These are phyloP conservation scores for Phrynocephalus forsythii DNA, from an alignment of 2,797 vertebrate species.

Conservation along the genomic window DNA sequence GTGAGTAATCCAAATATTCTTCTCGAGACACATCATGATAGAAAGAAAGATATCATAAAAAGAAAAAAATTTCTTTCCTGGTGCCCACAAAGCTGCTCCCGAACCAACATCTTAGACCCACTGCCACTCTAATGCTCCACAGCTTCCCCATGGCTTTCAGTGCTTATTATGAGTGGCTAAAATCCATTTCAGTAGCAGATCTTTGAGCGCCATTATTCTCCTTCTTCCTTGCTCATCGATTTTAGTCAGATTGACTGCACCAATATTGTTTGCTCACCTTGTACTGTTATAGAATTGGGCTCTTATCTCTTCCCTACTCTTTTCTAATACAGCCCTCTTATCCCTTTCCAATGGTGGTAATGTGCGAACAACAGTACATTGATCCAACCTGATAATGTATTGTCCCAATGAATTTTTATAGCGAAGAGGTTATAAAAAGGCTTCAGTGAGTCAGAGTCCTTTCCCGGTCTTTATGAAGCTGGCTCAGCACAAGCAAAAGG, in stretches of 20 bases:
- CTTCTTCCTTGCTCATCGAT: slow-evolving; percentile 25
- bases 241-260: slow-evolving; percentile 29
- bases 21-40: not conserved
- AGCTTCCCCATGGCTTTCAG: not conserved
- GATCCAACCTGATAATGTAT: slow-evolving; percentile 25
- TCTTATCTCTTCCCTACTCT: slow-evolving; percentile 9
- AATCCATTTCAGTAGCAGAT: slow-evolving; percentile 1
- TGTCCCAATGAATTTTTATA: slow-evolving; percentile 15
- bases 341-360: slow-evolving; percentile 12
- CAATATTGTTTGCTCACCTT: slow-evolving; percentile 27
- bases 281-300: slow-evolving; percentile 27
- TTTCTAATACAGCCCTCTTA: not conserved
- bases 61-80: not conserved
- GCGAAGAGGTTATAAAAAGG: slow-evolving; percentile 16
- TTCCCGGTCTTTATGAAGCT: not conserved
- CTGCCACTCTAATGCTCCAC: not conserved
- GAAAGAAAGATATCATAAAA: not conserved
- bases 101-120: not conserved
- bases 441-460: not conserved
- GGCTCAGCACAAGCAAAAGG: slow-evolving; percentile 12
- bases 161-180: slow-evolving; percentile 5
- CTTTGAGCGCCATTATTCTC: not conserved
- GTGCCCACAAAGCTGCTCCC: not conserved
- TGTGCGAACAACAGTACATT: slow-evolving; percentile 27
- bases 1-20: not conserved